Percentiles rank a stretch among this genome's conserved stretches.
These are phyloP conservation scores for Phymastichus coffea DNA, from an alignment of 1,140 invertebrate species.

Conservation along the genomic window DNA sequence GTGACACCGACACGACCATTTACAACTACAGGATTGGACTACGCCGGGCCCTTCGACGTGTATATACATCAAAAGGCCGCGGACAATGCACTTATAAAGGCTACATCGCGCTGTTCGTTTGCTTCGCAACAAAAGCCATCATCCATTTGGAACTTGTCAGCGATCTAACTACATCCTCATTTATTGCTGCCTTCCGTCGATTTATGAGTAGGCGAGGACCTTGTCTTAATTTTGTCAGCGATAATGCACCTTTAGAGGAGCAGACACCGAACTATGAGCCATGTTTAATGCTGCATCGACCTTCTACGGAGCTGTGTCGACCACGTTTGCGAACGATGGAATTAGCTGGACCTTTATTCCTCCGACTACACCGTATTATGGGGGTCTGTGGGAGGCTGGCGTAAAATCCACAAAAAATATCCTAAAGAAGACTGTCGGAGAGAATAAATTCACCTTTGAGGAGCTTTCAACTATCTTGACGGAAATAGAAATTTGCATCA, in stretches of 20 bases:
- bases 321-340: background rate
- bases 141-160: constrained; percentile 44
- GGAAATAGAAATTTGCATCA: too few relatives aligned
- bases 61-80: constrained; percentile 32
- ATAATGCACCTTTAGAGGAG: constrained; percentile 33
- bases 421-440: too few relatives aligned
- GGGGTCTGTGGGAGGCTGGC: too few relatives aligned
- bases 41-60: constrained; percentile 39
- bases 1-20: constrained; percentile 32
- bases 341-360: constrained; percentile 7
- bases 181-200: constrained; percentile 34
- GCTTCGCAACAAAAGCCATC: constrained; percentile 19
- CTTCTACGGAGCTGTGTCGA: background rate
- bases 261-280: constrained; percentile 19
- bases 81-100: constrained; percentile 29
- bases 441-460: too few relatives aligned
- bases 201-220: constrained; percentile 27
- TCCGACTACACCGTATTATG: too few relatives aligned
- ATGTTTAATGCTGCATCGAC: constrained; percentile 10
- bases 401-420: too few relatives aligned
- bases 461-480: too few relatives aligned
- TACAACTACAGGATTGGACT: constrained; percentile 38
- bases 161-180: constrained; percentile 37
- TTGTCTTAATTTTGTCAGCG: constrained; percentile 27
- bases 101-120: too few relatives aligned